Conservation (phyloP, 2,888 invertebrate species). For the Amphipyra berbera region DNA sequence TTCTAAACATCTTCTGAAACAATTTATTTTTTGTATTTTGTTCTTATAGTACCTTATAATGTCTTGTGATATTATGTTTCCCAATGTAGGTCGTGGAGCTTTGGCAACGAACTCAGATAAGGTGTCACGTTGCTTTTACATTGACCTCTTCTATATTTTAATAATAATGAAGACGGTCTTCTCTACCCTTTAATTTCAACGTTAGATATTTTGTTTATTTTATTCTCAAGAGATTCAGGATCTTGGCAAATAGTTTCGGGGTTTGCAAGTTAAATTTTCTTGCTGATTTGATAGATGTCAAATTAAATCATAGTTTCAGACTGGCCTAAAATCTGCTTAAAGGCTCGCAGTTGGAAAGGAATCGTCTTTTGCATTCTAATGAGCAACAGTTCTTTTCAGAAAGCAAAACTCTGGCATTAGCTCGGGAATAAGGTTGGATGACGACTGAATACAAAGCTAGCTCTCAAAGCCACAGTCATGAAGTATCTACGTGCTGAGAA, state of each 20-base stretch:
- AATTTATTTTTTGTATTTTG: slow-evolving; percentile 18
- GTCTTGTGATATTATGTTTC: slow-evolving; percentile 29
- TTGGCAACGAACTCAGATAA: slow-evolving; percentile 40
- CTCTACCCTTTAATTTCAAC: slow-evolving; percentile 9
- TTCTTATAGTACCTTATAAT: slow-evolving; percentile 20
- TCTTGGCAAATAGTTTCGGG: not conserved
- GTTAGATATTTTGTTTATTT: not conserved
- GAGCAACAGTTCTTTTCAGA: no score
- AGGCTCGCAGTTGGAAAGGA: no score
- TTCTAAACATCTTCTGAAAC: not conserved
- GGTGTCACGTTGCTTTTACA: slow-evolving; percentile 37
- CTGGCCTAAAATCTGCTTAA: no score
- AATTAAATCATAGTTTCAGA: no score
- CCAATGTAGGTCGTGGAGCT: slow-evolving; percentile 47
- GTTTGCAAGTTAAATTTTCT: no score
- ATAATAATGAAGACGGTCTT: slow-evolving; percentile 23
- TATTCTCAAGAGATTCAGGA: not conserved
- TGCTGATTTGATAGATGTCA: no score
- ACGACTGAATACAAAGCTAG: no score
- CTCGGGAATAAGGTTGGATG: no score
- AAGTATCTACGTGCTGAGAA: no score
- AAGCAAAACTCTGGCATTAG: no score
- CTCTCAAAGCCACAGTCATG: no score
- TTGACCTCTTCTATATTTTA: slow-evolving; percentile 41
- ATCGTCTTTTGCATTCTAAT: no score